Evolutionary conservation across 2,113 vertebrate species (phyloP).

Genomic region (Alaudala cheleensis): DNA sequence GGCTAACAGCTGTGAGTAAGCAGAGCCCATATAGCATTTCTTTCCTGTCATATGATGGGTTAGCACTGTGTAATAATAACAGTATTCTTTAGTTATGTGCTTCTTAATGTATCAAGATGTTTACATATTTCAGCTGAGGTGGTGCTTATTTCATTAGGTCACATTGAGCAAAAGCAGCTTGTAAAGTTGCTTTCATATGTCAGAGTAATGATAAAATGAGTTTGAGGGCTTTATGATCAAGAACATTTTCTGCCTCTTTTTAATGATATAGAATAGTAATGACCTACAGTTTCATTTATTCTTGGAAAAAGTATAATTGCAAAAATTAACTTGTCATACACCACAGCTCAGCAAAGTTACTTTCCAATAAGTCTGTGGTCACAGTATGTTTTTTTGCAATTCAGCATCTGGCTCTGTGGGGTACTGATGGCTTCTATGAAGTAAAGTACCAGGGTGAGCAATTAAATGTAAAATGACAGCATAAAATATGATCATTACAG

Average conservation of each 20-base stretch:
- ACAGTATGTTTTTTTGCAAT: conserved; percentile 85
- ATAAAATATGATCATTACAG: conserved; percentile 91
- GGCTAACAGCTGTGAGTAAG: conserved; percentile 50
- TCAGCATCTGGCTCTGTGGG: conserved; percentile 87
- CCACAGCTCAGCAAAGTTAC: conserved; percentile 81
- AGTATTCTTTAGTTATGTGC: conserved; percentile 12
- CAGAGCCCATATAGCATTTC: background rate
- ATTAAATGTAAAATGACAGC: conserved; percentile 86
- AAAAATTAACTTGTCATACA: conserved; percentile 86
- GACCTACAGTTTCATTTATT: conserved; percentile 80
- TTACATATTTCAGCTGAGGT: conserved; percentile 64
- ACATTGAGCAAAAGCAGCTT: conserved; percentile 47
- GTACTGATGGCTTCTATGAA: conserved; percentile 85
- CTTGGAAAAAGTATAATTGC: conserved; percentile 83
- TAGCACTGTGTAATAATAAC: conserved; percentile 31
- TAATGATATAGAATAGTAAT: conserved; percentile 75
- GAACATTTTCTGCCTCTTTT: conserved; percentile 68
- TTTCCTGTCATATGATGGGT: background rate
- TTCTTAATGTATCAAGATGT: conserved; percentile 40
- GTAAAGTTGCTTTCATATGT: conserved; percentile 72
- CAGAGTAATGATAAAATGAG: conserved; percentile 67
- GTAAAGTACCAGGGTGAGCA: conserved; percentile 83
- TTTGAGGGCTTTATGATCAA: conserved; percentile 72
- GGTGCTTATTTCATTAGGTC: conserved; percentile 67
- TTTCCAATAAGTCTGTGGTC: conserved; percentile 80